phyloP scores from a whole-genome alignment of 1,140 invertebrate species.

The Agraylea sexmaculata region DNA sequence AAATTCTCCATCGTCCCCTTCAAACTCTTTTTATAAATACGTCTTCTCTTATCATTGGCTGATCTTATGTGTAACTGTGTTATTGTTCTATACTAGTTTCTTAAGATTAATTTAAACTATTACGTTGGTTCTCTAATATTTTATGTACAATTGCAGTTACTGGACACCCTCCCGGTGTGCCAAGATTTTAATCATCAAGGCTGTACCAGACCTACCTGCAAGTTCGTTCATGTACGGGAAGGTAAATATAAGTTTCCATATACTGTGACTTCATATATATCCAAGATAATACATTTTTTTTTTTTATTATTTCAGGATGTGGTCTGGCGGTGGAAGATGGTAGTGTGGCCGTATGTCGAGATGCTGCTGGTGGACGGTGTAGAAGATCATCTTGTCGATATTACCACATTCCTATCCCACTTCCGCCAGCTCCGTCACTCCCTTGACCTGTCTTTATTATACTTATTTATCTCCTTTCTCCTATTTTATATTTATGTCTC shows the following conservation, averaged over 20 bases:
- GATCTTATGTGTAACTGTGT: too few species aligned
- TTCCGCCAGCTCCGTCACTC: constrained; percentile 55
- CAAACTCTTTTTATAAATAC: too few species aligned
- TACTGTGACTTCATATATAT: too few species aligned
- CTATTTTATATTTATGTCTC: too few species aligned
- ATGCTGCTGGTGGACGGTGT: constrained; percentile 84
- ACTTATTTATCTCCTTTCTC: too few species aligned
- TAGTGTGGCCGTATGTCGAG: constrained; percentile 86
- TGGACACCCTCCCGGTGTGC: constrained; percentile 99
- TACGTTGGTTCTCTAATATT: too few species aligned
- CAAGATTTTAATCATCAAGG: constrained; percentile 97
- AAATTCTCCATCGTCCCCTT: too few species aligned
- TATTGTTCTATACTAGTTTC: too few species aligned
- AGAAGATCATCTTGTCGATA: constrained; percentile 84
- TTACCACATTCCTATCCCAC: constrained; percentile 79
- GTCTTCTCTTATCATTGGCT: too few species aligned
- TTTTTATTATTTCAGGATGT: constrained; percentile 54
- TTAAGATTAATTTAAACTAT: too few species aligned
- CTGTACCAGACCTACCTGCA: constrained; percentile 88
- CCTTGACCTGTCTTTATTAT: constrained; percentile 27
- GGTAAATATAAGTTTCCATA: too few species aligned
- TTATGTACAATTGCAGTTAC: constrained; percentile 87
- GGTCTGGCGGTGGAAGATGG: constrained; percentile 86
- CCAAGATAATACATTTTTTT: neutral
- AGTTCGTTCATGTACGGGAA: constrained; percentile 90